Conservation (phyloP, 2,113 vertebrate species). For the Vulpes vulpes region DNA sequence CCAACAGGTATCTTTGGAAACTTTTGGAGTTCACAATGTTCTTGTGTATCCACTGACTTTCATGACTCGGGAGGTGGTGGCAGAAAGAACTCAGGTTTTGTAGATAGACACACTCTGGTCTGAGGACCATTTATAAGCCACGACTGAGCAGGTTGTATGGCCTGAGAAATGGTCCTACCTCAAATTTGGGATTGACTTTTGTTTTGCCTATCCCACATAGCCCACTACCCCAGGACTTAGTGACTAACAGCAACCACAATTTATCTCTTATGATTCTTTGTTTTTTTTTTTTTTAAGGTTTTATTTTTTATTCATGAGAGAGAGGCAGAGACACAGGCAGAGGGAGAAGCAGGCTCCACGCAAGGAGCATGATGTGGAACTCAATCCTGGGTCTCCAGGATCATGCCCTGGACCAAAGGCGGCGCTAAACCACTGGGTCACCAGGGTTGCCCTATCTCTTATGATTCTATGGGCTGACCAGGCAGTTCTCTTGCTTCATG, state of each 20-base stretch:
- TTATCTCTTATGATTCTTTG: not conserved
- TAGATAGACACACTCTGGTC: not conserved
- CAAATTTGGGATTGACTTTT: not conserved
- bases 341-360: too few relatives aligned
- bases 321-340: too few relatives aligned
- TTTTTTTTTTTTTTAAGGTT: too few relatives aligned
- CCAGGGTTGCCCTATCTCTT: not conserved
- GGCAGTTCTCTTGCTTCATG: not conserved
- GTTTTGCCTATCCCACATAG: not conserved
- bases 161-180: not conserved
- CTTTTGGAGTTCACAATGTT: not conserved
- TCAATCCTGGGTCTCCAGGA: too few relatives aligned
- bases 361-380: too few relatives aligned
- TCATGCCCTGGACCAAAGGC: too few relatives aligned
- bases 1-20: not conserved
- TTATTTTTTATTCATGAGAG: too few relatives aligned
- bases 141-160: not conserved
- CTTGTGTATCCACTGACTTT: not conserved
- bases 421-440: too few relatives aligned
- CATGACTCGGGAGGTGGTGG: not conserved
- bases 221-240: not conserved
- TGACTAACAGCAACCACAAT: not conserved
- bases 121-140: not conserved
- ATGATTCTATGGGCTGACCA: not conserved
- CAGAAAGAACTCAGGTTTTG: not conserved